Evolutionary conservation across 2,888 invertebrate species (phyloP).

Genomic region (Hydrotaea cyrtoneurina): DNA sequence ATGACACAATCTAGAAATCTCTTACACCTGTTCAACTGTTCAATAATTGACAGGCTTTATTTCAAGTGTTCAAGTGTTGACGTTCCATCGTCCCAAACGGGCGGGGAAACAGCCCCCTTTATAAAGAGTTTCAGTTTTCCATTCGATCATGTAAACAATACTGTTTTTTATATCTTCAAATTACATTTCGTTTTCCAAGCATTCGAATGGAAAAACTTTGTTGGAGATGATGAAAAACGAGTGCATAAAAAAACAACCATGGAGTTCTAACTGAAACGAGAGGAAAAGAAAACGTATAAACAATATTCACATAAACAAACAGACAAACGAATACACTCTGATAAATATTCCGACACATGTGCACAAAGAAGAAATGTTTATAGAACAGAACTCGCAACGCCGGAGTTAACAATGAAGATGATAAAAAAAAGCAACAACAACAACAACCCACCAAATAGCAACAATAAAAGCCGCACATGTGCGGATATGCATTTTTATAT

Average conservation of each 20-base stretch:
- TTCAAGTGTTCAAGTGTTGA: too few species aligned
- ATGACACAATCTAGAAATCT: too few species aligned
- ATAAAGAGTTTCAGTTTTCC: constrained; percentile 2
- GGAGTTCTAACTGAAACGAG: background rate
- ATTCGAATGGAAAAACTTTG: constrained; percentile 33
- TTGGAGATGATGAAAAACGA: constrained; percentile 46
- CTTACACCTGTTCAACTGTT: too few species aligned
- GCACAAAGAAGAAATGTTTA: constrained; percentile 12
- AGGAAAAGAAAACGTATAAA: constrained; percentile 30
- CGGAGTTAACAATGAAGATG: constrained; percentile 43
- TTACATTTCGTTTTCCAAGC: constrained; percentile 47
- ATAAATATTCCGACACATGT: constrained; percentile 7
- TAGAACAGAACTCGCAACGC: constrained; percentile 30
- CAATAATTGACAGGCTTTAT: too few species aligned
- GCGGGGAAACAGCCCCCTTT: background rate
- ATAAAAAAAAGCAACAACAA: too few species aligned
- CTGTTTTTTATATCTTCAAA: constrained; percentile 54
- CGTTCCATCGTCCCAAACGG: background rate
- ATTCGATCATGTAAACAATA: constrained; percentile 60
- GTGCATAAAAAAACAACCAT: constrained; percentile 30
- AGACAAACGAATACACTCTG: background rate
- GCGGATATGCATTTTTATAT: constrained; percentile 62
- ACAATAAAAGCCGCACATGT: constrained; percentile 67
- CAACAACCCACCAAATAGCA: constrained; percentile 57
- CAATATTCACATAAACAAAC: constrained; percentile 45